A percentile compares a stretch with the other conserved stretches of the same genome.
phyloP scores from a whole-genome alignment of 1,140 invertebrate species.

The Ooceraea biroi region DNA sequence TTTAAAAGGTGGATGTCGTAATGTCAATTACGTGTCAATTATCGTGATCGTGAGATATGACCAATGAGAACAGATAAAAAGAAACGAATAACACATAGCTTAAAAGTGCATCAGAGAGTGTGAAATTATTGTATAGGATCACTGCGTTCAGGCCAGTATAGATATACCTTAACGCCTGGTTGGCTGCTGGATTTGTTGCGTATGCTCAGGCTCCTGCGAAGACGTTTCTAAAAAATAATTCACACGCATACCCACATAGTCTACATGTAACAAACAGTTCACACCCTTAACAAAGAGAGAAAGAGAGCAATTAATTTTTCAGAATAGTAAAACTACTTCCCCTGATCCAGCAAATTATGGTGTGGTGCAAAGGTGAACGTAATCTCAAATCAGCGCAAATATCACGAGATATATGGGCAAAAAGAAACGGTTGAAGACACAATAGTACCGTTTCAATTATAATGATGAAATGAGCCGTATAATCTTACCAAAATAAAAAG shows the following conservation, averaged over 20 bases:
- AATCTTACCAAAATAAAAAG: conserved; percentile 8
- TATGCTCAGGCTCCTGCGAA: conserved; percentile 87
- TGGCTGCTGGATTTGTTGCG: conserved; percentile 87
- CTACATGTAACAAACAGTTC: conserved; percentile 59
- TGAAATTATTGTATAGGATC: conserved; percentile 67
- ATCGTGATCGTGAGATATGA: conserved; percentile 2
- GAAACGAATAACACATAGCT: conserved; percentile 64
- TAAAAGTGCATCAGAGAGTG: conserved; percentile 67
- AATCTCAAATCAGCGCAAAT: conserved; percentile 17
- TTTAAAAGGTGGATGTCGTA: conserved; percentile 7
- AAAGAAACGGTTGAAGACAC: background rate
- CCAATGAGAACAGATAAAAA: conserved; percentile 61
- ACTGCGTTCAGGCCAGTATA: conserved; percentile 71
- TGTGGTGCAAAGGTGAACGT: conserved; percentile 7
- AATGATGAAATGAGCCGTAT: conserved; percentile 26
- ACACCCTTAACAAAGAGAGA: conserved; percentile 56
- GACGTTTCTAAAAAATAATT: conserved; percentile 87
- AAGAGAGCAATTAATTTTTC: conserved; percentile 20
- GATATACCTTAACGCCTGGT: conserved; percentile 88
- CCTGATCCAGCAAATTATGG: conserved; percentile 28
- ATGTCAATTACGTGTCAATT: conserved; percentile 13
- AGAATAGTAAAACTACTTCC: conserved; percentile 11
- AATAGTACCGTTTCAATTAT: conserved; percentile 6
- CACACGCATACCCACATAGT: conserved; percentile 79
- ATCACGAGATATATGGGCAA: conserved; percentile 9